Conservation (phyloP, 2,888 invertebrate species). For the Andricus quercusramuli region DNA sequence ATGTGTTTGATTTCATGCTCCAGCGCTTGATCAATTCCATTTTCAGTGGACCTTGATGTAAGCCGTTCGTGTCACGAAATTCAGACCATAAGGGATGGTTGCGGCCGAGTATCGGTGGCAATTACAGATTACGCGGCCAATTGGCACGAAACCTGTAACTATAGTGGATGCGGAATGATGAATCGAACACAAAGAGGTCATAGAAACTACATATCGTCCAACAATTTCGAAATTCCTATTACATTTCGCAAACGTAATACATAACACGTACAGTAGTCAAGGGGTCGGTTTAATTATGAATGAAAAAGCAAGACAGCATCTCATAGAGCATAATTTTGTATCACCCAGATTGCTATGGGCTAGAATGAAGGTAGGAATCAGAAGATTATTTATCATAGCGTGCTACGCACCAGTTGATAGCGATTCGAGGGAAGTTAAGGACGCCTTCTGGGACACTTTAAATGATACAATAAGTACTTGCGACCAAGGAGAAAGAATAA, state of each 20-base stretch:
- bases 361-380: too few species aligned
- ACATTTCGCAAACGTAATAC: not conserved
- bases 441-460: too few species aligned
- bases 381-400: too few species aligned
- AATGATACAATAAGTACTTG: too few species aligned
- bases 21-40: conserved; percentile 10
- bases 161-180: not conserved
- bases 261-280: too few species aligned
- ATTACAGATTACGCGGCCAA: conserved; percentile 66
- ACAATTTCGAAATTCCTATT: not conserved
- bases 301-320: too few species aligned
- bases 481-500: too few species aligned
- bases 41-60: conserved; percentile 29
- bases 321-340: too few species aligned
- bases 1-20: conserved; percentile 39
- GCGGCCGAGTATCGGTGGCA: conserved; percentile 60
- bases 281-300: too few species aligned
- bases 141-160: conserved; percentile 58
- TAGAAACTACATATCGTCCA: not conserved
- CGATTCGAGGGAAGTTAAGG: too few species aligned
- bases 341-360: too few species aligned
- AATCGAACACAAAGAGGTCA: conserved; percentile 1
- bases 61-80: conserved; percentile 30
- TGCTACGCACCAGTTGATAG: too few species aligned
- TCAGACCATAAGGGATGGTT: conserved; percentile 57